These are phyloP conservation scores for Coregonus suidteri DNA, from an alignment of 2,797 vertebrate genomes.

Conservation along the genomic window DNA sequence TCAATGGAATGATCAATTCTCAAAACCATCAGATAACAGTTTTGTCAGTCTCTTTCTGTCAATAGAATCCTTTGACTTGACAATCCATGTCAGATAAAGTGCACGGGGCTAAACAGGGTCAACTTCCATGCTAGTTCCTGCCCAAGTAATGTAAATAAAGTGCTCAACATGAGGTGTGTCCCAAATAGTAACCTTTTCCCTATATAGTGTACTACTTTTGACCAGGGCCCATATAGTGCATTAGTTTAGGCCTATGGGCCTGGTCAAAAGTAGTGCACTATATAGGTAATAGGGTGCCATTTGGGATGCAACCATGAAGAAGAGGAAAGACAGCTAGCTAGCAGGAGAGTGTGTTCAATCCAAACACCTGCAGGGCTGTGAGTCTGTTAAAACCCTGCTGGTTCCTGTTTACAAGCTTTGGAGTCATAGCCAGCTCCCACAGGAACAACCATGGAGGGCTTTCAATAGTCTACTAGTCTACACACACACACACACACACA, in stretches of 20 bases:
- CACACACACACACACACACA: slow-evolving; percentile 6
- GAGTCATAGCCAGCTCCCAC: slow-evolving; percentile 48
- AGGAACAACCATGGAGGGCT: slow-evolving; percentile 25
- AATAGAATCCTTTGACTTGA: not conserved
- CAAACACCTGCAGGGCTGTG: slow-evolving; percentile 47
- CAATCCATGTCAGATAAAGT: not conserved
- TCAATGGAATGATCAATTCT: not conserved
- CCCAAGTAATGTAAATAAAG: not conserved
- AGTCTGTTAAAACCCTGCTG: slow-evolving; percentile 45
- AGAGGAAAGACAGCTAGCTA: not conserved
- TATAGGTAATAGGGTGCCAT: no score
- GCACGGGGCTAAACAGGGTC: not conserved
- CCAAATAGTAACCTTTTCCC: not conserved
- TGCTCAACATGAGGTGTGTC: not conserved
- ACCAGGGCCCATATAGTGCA: no score
- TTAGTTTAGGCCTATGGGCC: no score
- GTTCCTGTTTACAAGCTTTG: slow-evolving; percentile 65
- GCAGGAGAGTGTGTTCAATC: slow-evolving; percentile 9
- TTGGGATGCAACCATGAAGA: not conserved
- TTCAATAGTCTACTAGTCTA: slow-evolving; percentile 24
- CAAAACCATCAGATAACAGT: not conserved
- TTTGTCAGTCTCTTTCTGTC: not conserved
- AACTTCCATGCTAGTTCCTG: not conserved
- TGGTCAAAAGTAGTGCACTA: no score
- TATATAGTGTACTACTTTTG: no score